A percentile compares a stretch with the other conserved stretches of the same genome.
These are phyloP conservation scores for Lasioglossum morio DNA, from an alignment of 2,888 invertebrate species.

Conservation along the genomic window DNA sequence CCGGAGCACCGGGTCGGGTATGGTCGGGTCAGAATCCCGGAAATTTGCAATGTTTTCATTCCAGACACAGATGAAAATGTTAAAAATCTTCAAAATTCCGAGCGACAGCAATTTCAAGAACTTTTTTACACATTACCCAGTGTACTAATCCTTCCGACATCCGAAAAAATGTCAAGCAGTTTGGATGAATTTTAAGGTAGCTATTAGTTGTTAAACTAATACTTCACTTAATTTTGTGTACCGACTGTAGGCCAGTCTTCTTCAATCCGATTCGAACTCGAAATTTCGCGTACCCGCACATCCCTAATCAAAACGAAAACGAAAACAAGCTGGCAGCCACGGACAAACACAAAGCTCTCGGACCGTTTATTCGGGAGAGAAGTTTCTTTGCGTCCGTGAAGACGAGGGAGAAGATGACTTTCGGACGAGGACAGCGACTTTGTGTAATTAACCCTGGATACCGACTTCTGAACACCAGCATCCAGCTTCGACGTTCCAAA, in stretches of 20 bases:
- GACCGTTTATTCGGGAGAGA: not conserved
- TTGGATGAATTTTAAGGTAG: not conserved
- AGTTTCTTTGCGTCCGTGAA: not conserved
- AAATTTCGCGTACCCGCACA: not conserved
- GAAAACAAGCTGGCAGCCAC: not conserved
- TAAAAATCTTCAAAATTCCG: not conserved
- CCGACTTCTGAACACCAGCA: conserved; percentile 17
- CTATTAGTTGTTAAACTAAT: not conserved
- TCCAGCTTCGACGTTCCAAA: conserved; percentile 28
- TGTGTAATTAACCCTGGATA: conserved; percentile 37
- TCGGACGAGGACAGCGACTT: conserved; percentile 2
- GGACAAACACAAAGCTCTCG: conserved; percentile 9
- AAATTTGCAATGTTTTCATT: not conserved
- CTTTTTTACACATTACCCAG: too few species aligned
- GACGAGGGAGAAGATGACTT: not conserved
- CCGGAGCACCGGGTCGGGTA: not conserved
- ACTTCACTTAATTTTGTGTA: not conserved
- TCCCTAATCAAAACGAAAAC: not conserved
- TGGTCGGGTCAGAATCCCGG: not conserved
- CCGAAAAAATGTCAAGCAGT: not conserved
- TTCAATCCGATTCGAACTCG: not conserved
- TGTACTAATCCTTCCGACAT: not conserved
- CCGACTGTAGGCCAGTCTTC: not conserved
- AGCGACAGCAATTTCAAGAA: not conserved
- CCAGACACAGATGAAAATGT: not conserved